These are phyloP conservation scores for Hirtodrosophila duncani DNA, from an alignment of 2,888 invertebrate species.

Conservation along the genomic window DNA sequence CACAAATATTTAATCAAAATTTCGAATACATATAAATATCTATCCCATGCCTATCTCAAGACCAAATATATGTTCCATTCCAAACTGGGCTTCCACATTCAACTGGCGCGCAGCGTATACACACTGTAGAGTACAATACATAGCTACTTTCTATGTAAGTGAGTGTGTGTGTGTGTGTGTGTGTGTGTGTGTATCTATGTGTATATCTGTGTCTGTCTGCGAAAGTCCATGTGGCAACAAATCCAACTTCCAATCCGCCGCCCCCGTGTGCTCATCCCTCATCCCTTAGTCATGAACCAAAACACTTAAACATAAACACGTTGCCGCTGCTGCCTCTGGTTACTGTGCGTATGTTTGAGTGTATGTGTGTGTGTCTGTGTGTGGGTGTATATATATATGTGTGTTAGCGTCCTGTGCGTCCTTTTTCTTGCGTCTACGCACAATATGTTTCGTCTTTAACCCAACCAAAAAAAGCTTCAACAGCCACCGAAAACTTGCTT, in stretches of 20 bases:
- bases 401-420: conserved; percentile 36
- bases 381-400: conserved; percentile 17
- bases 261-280: conserved; percentile 13
- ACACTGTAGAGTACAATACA: no score
- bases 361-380: conserved; percentile 9
- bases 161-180: conserved; percentile 5
- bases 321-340: conserved; percentile 45
- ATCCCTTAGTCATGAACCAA: conserved; percentile 32
- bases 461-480: conserved; percentile 55
- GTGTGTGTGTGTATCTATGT: neutral
- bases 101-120: no score
- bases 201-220: conserved; percentile 20
- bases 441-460: conserved; percentile 72
- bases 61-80: no score
- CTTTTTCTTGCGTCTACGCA: conserved; percentile 62
- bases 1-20: no score
- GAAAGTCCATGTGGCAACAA: conserved; percentile 18
- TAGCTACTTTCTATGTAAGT: no score
- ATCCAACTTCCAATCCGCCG: conserved; percentile 21
- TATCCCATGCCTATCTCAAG: no score
- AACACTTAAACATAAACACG: conserved; percentile 69
- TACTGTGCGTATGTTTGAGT: conserved; percentile 7
- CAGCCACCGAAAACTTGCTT: conserved; percentile 19
- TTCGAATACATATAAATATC: no score
- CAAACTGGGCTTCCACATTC: no score